A percentile compares a stretch with the other conserved stretches of the same genome.
Evolutionary conservation across 2,888 invertebrate species (phyloP).

Genomic region (Penaeus monodon): DNA sequence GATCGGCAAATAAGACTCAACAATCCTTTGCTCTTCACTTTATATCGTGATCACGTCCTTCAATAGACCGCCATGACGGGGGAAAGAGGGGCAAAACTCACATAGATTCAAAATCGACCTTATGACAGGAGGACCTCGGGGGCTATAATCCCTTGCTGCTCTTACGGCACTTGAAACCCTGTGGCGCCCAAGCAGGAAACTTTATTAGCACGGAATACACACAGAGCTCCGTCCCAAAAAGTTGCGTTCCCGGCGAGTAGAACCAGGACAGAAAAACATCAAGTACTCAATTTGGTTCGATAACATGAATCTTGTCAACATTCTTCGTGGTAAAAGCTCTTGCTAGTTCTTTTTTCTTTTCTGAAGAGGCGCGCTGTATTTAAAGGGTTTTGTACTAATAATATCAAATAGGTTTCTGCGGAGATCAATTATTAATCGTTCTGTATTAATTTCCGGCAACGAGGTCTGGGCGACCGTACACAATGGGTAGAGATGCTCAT

Average conservation of each 20-base stretch:
- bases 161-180: constrained; percentile 20
- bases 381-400: no score
- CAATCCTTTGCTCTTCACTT: constrained; percentile 59
- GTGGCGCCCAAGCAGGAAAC: constrained; percentile 44
- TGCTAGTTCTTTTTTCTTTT: no score
- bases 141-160: constrained; percentile 12
- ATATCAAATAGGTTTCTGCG: no score
- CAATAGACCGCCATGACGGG: constrained; percentile 40
- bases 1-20: constrained; percentile 48
- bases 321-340: constrained; percentile 1
- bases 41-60: constrained; percentile 58
- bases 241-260: constrained; percentile 17
- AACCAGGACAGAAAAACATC: constrained; percentile 41
- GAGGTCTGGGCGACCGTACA: constrained; percentile 12
- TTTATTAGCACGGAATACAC: constrained; percentile 57
- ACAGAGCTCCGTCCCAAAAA: constrained; percentile 31
- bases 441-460: constrained; percentile 31
- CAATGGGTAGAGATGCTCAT: constrained; percentile 45
- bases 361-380: no score
- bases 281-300: constrained; percentile 48
- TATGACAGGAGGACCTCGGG: background rate
- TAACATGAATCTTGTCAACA: constrained; percentile 24
- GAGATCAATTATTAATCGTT: constrained; percentile 16
- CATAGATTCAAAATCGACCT: background rate
- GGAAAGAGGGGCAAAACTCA: constrained; percentile 26